These are phyloP conservation scores for Nymphalis io DNA, from an alignment of 1,140 invertebrate genomes.

Conservation along the genomic window DNA sequence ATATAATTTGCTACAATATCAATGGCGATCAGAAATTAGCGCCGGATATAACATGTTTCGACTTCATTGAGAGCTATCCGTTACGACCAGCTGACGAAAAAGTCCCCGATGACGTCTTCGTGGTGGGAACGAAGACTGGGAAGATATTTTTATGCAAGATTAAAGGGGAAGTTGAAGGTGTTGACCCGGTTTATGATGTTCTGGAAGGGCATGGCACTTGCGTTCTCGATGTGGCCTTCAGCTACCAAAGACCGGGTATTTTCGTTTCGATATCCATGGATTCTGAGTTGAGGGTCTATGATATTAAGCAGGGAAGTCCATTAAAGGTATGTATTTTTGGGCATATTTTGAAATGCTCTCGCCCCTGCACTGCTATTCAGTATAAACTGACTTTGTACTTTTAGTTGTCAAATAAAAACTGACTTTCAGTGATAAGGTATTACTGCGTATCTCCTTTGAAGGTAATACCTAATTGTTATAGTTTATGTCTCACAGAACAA, in stretches of 20 bases:
- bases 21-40: conserved; percentile 48
- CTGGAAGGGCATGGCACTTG: conserved; percentile 57
- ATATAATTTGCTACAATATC: conserved; percentile 53
- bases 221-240: conserved; percentile 61
- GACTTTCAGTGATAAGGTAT: too few species aligned
- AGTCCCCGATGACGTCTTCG: conserved; percentile 52
- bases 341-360: neutral
- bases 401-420: too few species aligned
- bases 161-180: conserved; percentile 28
- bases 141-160: conserved; percentile 56
- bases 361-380: too few species aligned
- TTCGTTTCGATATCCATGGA: conserved; percentile 67
- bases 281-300: conserved; percentile 63
- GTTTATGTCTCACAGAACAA: too few species aligned
- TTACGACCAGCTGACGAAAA: conserved; percentile 52
- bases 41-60: conserved; percentile 62
- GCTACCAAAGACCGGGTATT: conserved; percentile 51
- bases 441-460: too few species aligned
- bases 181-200: conserved; percentile 58
- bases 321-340: conserved; percentile 51
- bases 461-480: too few species aligned
- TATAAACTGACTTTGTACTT: too few species aligned
- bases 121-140: conserved; percentile 58
- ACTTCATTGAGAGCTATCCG: conserved; percentile 60
- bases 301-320: conserved; percentile 53